Evolutionary conservation across 2,888 invertebrate species (phyloP), one percentile per base, ranked within the genome.

Genomic region (Pristionchus entomophagus): DNA sequence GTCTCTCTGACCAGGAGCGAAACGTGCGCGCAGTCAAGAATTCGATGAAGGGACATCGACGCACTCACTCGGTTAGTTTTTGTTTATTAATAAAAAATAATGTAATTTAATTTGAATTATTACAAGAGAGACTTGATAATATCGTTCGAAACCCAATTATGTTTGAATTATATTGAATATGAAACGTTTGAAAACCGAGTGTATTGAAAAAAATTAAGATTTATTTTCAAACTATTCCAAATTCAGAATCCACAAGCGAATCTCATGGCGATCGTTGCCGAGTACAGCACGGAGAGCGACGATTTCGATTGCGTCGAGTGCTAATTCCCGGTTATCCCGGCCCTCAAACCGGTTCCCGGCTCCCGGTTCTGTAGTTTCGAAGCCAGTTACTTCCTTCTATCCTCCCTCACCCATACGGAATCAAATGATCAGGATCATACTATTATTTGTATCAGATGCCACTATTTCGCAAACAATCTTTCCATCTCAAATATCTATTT

Each of bases 1-100:
- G 93, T 0, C 88, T 93, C 29, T 92, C 92, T 19, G 93, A 93
- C 87, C 91, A 92, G 80, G 93, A 93, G 83, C 81, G 87, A n/a
- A 86, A 88, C 26, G 89, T 93, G 26, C 86, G 89, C 26, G 90
- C 89, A 0, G 91, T 92, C 80, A 90, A 89, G 84, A 86, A 89
- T n/a, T 86, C 87, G 29, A 90, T 92, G 86, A 89, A 89, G 62
- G 90, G 90, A 6, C 93, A 93, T 86, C 86, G 92, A 12, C 87
- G 93, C 35, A 91, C 89, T 14, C 84, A 86, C 78, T 89, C 89
- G 84, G 90, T 90, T 29, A 56, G 87, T 81, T 49, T 35, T 1
- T 22, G 6, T 59, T 12, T 59, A 59, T 59, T 59, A 5, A n/a
- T n/a, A 59, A 59, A 59, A n/a, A 45, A 38, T 29, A 5, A 26